phyloP scores from a whole-genome alignment of 2,113 vertebrate species.

The Microcebus murinus region DNA sequence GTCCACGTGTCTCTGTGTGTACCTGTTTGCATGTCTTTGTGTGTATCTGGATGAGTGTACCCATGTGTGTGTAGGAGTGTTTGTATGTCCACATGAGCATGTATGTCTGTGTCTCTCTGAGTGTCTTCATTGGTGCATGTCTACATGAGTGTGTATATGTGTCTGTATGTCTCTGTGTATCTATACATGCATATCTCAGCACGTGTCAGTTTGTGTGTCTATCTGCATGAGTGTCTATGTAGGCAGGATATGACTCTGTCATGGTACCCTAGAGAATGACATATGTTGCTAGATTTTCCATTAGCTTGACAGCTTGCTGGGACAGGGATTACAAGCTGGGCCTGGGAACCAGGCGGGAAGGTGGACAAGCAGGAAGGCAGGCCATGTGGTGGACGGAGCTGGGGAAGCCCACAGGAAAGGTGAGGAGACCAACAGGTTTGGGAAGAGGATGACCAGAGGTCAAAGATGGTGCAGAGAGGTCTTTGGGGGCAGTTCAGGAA shows the following conservation, averaged over 20 bases:
- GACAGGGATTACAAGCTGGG: not conserved
- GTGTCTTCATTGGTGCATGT: not conserved
- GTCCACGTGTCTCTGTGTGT: not conserved
- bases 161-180: not conserved
- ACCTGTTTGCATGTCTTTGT: not conserved
- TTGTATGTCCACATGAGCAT: not conserved
- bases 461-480: not conserved
- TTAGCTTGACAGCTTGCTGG: not conserved
- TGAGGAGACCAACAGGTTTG: not conserved
- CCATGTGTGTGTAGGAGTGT: not conserved
- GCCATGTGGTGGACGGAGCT: not conserved
- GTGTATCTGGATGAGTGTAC: not conserved
- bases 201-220: not conserved
- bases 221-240: not conserved
- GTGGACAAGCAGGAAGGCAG: not conserved
- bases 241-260: not conserved
- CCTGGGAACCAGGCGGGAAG: not conserved
- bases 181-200: not conserved
- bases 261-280: not conserved
- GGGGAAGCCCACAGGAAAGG: not conserved
- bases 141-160: not conserved
- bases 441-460: not conserved
- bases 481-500: not conserved
- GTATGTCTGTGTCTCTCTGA: not conserved
- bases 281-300: not conserved